Conservation (phyloP, 2,888 invertebrate genomes). For the Amphiduros pacificus region DNA sequence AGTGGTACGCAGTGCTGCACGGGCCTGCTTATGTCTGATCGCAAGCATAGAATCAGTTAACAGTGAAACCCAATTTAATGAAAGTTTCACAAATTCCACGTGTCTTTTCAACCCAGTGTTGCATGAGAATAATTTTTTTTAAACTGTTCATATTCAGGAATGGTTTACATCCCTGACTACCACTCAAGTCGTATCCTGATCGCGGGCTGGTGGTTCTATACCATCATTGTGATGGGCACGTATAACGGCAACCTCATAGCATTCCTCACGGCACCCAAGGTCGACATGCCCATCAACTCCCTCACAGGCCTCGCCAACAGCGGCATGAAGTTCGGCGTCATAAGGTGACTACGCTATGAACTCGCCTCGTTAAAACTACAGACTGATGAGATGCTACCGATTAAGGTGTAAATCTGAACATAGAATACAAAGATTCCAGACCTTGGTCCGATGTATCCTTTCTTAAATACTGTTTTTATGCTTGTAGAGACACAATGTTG, state of each 20-base stretch:
- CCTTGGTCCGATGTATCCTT: too few species aligned
- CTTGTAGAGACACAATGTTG: too few species aligned
- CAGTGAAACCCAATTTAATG: too few species aligned
- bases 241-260: constrained; percentile 92
- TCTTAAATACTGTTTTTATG: too few species aligned
- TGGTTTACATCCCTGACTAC: constrained; percentile 81
- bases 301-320: constrained; percentile 50
- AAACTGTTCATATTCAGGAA: constrained; percentile 70
- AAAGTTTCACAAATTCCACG: background rate
- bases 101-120: background rate
- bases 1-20: too few species aligned
- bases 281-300: constrained; percentile 71
- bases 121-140: background rate
- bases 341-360: background rate
- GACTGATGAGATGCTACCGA: too few species aligned
- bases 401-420: too few species aligned
- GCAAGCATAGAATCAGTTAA: too few species aligned
- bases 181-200: constrained; percentile 84
- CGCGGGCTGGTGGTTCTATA: constrained; percentile 90
- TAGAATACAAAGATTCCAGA: too few species aligned
- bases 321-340: constrained; percentile 18
- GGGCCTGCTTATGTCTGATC: too few species aligned
- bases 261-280: constrained; percentile 85
- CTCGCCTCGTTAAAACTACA: too few species aligned
- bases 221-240: constrained; percentile 84